Percentiles rank a stretch among this genome's conserved stretches.
Conservation (phyloP, 1,140 invertebrate species). For the Dysdera silvatica region DNA sequence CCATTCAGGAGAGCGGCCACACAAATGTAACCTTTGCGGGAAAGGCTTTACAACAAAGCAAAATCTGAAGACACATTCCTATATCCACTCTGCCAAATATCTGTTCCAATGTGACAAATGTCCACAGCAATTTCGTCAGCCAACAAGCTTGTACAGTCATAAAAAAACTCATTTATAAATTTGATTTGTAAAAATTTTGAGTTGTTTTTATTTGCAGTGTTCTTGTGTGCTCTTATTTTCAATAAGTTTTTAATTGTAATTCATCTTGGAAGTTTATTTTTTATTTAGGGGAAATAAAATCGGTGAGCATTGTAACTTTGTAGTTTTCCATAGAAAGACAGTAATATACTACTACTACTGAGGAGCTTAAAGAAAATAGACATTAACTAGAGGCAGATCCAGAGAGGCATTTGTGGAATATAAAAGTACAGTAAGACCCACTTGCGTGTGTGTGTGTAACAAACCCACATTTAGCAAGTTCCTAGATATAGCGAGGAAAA, state of each 20-base stretch:
- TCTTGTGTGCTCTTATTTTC: neutral
- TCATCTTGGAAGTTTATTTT: neutral
- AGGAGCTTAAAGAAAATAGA: too few species aligned
- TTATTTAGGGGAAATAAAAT: too few species aligned
- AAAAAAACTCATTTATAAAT: neutral
- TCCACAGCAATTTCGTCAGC: slow-evolving; percentile 1
- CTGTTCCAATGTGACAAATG: slow-evolving; percentile 1
- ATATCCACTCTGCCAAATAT: neutral
- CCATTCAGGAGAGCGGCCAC: slow-evolving; percentile 46
- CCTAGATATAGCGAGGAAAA: too few species aligned
- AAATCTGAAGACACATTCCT: slow-evolving; percentile 20
- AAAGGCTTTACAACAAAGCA: slow-evolving; percentile 38
- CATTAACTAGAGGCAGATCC: too few species aligned
- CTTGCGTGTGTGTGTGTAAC: too few species aligned
- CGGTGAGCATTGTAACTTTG: too few species aligned
- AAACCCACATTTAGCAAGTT: too few species aligned
- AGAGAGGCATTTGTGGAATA: too few species aligned
- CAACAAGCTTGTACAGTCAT: slow-evolving; percentile 13
- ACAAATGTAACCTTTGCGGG: slow-evolving; percentile 42
- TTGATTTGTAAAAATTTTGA: neutral
- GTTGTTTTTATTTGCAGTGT: neutral
- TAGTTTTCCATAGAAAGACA: neutral
- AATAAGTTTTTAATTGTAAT: neutral
- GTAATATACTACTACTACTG: neutral
- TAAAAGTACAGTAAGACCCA: too few species aligned